Evolutionary conservation across 2,113 vertebrate species (phyloP).

Genomic region (Lichenostomus cassidix): DNA sequence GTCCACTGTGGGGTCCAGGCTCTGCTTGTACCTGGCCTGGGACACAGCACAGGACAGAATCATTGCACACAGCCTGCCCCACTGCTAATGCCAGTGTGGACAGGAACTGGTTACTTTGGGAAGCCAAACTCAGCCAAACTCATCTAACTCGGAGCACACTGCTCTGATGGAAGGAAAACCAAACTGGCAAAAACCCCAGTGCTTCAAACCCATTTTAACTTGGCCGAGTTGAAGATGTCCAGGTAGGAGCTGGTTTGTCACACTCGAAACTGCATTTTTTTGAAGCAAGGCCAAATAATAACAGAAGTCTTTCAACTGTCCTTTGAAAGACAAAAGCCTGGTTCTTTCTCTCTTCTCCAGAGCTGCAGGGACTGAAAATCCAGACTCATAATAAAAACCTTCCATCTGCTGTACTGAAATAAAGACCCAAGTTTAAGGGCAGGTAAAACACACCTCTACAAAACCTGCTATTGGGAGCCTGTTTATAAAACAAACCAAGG

Average conservation of each 20-base stretch:
- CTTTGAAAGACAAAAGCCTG: conserved; percentile 4
- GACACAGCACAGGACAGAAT: background rate
- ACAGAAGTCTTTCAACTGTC: background rate
- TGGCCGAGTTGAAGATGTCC: background rate
- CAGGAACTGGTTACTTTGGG: background rate
- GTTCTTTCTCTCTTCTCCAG: background rate
- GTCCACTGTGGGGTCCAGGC: conserved; percentile 95
- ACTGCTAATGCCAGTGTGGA: rapidly evolving
- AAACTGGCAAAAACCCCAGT: background rate
- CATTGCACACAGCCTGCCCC: background rate
- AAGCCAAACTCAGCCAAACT: no score
- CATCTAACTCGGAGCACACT: background rate
- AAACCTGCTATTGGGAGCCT: background rate
- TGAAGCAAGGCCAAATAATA: conserved; percentile 24
- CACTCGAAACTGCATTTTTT: background rate
- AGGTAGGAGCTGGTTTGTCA: background rate
- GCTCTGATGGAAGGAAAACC: background rate
- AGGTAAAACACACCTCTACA: background rate
- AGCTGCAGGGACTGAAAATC: background rate
- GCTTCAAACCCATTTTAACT: background rate
- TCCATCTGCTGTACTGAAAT: background rate
- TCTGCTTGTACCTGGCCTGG: conserved; percentile 97
- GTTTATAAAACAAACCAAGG: background rate
- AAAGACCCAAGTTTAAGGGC: background rate
- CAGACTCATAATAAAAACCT: background rate